These are phyloP conservation scores for Tortricodes alternella DNA, from an alignment of 2,888 invertebrate genomes.

Conservation along the genomic window DNA sequence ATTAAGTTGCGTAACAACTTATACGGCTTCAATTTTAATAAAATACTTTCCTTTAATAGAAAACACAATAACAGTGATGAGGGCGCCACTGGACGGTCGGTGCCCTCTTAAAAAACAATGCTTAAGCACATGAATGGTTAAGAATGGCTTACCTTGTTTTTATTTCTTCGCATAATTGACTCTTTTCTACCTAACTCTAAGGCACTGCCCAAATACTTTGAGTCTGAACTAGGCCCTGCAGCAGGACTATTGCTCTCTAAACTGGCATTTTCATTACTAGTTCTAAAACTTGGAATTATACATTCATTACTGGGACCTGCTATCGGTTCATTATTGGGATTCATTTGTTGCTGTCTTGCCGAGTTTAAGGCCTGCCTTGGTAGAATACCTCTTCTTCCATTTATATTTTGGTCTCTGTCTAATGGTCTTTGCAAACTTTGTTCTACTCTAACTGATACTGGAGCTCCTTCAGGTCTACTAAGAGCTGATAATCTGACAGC, in stretches of 20 bases:
- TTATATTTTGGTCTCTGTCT: conserved; percentile 88
- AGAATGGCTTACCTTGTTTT: conserved; percentile 65
- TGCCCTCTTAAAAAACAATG: too few relatives aligned
- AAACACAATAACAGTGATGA: too few relatives aligned
- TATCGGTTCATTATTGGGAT: conserved; percentile 58
- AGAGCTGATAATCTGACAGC: conserved; percentile 75
- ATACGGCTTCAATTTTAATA: too few relatives aligned
- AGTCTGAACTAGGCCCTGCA: conserved; percentile 52
- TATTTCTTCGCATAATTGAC: conserved; percentile 61
- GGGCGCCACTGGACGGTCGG: too few relatives aligned
- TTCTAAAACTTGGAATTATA: conserved; percentile 38
- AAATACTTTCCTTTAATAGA: too few relatives aligned
- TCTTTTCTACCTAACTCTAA: conserved; percentile 63
- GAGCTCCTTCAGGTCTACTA: conserved; percentile 67
- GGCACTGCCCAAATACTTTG: conserved; percentile 45
- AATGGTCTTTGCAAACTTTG: conserved; percentile 76
- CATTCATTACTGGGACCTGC: conserved; percentile 74
- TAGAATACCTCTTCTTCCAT: conserved; percentile 85
- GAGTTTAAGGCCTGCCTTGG: conserved; percentile 59
- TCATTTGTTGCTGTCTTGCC: conserved; percentile 48
- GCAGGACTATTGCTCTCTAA: conserved; percentile 41
- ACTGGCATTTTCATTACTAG: conserved; percentile 49
- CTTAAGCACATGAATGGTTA: too few relatives aligned
- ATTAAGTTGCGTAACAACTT: too few relatives aligned
- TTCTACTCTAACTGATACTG: conserved; percentile 74